Base-by-base conservation (phyloP, 2,113 vertebrate genomes). In the Festucalex cinctus region DNA sequence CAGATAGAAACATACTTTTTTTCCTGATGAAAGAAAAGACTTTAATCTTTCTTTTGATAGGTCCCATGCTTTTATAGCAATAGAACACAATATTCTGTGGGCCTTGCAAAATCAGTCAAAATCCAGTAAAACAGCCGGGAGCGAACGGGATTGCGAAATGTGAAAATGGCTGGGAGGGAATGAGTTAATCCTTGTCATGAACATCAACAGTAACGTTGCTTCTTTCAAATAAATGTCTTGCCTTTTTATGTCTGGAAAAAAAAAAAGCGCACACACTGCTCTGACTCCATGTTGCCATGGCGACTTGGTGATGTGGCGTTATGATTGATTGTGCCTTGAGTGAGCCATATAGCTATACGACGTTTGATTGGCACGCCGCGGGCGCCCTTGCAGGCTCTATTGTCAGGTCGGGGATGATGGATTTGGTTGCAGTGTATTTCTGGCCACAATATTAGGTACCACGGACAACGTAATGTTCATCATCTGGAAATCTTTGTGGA, bases 211-310 rank as follows among this genome's bases (percentile, higher is more conserved):
- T 28, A 57, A 57, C 16, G 26, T 56, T 14, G 6, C 24, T 3
- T 17, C 14, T 28, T 28, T 57, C 54, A 57, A 26, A 17, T 51
- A 19, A 14, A 46, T 54, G 51, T 37, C 36, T 41, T 37, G 12
- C 6, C 49, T 32, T 75, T 79, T 66, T 62, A 36, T 36, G 17
- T 59, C 32, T 36, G 6, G 17, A 13, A 41, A 41, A 39, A 58
- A 28, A 26, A 57, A 56, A 36, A 17, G 53, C 51, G 28, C 53
- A 59, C 19, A 28, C 65, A 57, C 24, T 26, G 71, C 57, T 41
- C 19, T 48, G 68, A 57, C 67, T 65, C 57, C 54, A 72, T 28
- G 85, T 86, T 87, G 76, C 81, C 82, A 85, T 85, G 79, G 71
- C 65, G 60, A 81, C 79, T 56, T 56, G 77, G 73, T 54, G 68